Conservation (phyloP, 2,113 vertebrate species). For the Progne subis region DNA sequence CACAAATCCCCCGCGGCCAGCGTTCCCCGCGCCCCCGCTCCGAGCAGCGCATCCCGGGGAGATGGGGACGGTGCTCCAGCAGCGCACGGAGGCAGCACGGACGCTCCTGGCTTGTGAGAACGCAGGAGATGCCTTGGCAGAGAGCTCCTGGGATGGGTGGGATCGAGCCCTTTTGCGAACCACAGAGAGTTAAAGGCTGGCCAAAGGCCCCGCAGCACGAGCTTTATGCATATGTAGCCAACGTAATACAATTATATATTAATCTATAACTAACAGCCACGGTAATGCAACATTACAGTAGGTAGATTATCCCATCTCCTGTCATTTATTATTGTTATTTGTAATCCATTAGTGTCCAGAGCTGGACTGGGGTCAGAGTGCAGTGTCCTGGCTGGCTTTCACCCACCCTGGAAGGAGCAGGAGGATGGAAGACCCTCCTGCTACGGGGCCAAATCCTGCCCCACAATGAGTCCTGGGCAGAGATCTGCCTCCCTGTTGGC, state of each 20-base stretch:
- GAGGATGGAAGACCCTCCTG: neutral
- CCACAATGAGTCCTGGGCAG: neutral
- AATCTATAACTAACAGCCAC: conserved; percentile 66
- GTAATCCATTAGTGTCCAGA: conserved; percentile 64
- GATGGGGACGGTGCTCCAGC: neutral
- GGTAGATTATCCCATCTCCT: conserved; percentile 69
- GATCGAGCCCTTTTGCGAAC: neutral
- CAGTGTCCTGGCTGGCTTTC: neutral
- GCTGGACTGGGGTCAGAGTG: conserved; percentile 54
- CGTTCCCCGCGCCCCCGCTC: neutral
- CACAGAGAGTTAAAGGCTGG: conserved; percentile 59
- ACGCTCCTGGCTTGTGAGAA: neutral
- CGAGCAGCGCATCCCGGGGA: rapidly evolving
- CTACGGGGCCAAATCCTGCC: neutral
- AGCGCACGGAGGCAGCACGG: neutral
- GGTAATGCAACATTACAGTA: conserved; percentile 66
- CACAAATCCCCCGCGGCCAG: rapidly evolving
- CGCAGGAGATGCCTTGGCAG: neutral
- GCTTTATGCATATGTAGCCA: conserved; percentile 61
- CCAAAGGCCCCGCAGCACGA: conserved; percentile 3
- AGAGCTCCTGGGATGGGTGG: neutral
- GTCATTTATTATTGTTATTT: conserved; percentile 66
- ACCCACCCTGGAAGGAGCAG: rapidly evolving
- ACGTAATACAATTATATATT: conserved; percentile 64
- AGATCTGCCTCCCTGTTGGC: neutral